Evolutionary conservation across 2,888 invertebrate species (phyloP), one percentile per base, ranked within the genome.

Genomic region (Ormyrus pomaceus): DNA sequence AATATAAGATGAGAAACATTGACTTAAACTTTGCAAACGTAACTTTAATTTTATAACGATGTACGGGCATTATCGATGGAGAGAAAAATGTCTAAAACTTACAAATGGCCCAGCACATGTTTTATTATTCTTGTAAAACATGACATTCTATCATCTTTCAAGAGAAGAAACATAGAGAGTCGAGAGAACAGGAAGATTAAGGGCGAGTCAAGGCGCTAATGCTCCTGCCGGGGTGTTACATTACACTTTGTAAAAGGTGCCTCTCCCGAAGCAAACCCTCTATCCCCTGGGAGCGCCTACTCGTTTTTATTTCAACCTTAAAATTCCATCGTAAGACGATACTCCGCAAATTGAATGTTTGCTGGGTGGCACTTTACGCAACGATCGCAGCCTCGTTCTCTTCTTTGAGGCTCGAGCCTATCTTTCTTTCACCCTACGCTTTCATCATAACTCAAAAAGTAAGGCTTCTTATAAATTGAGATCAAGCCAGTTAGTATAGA

Each of bases 281-380:
- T 19, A 51, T 72, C 68, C 69, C 74, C 45, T 7, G 72, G 56
- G 72, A 68, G 69, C n/a, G 56, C 53, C 76, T 13, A 45, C 55
- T 46, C 51, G 51, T 74, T 81, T 77, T 81, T 81, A 77, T 77
- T 77, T 77, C 48, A 19, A 11, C 61, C 85, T 87, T 87, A 84
- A 87, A 88, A 88, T 87, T 86, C 84, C 84, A 82, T 81, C 79
- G 88, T 85, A 88, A 89, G 84, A 79, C 84, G 88, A 89, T 88
- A 88, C 86, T 84, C 83, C 78, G 82, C 83, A 87, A 88, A 88
- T 89, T 87, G 88, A 88, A 89, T 88, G 87, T 88, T 86, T 86
- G 84, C 80, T 77, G 80, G 80, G 81, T 80, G 82, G 83, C 83
- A 83, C 84, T 85, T 84, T 82, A 55, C 9, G 13, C 66, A 34